Conservation (phyloP, 1,140 invertebrate genomes). For the Dysdera silvatica region DNA sequence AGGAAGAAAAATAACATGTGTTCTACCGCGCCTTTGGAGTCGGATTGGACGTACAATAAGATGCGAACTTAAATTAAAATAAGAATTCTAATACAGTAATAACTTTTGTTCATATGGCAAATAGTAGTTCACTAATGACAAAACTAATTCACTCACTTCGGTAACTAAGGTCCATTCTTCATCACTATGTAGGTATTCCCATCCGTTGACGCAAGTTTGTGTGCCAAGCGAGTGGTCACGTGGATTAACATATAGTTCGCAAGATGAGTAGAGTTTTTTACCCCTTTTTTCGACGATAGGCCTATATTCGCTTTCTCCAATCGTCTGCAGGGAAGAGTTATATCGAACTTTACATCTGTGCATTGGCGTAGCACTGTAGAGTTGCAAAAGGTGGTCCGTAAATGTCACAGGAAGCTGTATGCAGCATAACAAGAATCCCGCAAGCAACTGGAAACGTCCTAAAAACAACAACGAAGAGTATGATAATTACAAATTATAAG, state of each 20-base stretch:
- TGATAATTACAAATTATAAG: too few species aligned
- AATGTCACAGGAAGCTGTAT: conserved; percentile 49
- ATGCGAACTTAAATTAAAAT: background rate
- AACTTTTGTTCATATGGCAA: background rate
- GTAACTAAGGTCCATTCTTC: conserved; percentile 39
- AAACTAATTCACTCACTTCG: conserved; percentile 35
- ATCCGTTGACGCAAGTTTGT: conserved; percentile 38
- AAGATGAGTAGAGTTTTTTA: conserved; percentile 30
- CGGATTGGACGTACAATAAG: too few species aligned
- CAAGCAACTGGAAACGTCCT: conserved; percentile 46
- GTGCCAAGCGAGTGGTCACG: conserved; percentile 33
- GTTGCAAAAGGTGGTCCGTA: conserved; percentile 45
- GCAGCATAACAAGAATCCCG: conserved; percentile 45
- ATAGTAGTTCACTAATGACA: background rate
- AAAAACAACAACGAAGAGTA: too few species aligned
- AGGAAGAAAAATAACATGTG: too few species aligned
- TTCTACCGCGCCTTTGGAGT: too few species aligned
- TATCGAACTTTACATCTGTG: conserved; percentile 46
- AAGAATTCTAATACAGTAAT: background rate
- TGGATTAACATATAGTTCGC: conserved; percentile 38
- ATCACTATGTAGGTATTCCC: conserved; percentile 36
- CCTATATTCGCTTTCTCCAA: conserved; percentile 19
- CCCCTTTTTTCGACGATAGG: conserved; percentile 19
- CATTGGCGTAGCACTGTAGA: conserved; percentile 47
- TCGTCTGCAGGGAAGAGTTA: background rate